Evolutionary conservation across 2,113 vertebrate species (phyloP).

Genomic region (Puffinus mauretanicus): DNA sequence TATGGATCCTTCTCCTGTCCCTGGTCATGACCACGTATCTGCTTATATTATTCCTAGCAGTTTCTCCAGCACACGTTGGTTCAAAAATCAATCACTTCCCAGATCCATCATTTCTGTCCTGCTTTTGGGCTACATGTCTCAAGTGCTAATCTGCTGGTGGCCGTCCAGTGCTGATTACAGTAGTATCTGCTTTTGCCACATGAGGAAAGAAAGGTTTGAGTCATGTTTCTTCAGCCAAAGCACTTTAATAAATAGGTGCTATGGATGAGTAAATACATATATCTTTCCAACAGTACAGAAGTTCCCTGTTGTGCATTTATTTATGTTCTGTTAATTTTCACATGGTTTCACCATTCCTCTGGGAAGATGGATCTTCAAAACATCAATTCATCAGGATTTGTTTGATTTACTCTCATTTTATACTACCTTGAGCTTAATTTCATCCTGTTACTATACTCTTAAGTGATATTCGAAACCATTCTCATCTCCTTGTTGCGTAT

Average conservation of each 20-base stretch:
- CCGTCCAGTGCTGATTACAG: neutral
- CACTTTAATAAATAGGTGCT: neutral
- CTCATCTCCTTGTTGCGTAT: neutral
- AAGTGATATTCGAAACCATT: neutral
- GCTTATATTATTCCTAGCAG: slow-evolving; percentile 30
- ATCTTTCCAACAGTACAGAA: neutral
- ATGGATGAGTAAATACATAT: neutral
- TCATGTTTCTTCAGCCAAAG: neutral
- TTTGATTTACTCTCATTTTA: slow-evolving; percentile 1
- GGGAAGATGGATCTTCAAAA: slow-evolving; percentile 1
- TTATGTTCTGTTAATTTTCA: slow-evolving; percentile 5
- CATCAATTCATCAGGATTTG: neutral
- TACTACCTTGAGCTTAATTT: slow-evolving; percentile 10
- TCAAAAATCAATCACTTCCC: slow-evolving; percentile 40
- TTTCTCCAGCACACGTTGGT: neutral
- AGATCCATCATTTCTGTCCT: neutral
- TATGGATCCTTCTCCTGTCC: neutral
- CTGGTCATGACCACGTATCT: neutral
- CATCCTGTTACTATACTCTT: neutral
- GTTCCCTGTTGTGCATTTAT: neutral
- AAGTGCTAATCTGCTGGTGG: neutral
- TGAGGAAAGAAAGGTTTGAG: neutral
- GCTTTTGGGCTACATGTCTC: neutral
- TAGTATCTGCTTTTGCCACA: neutral
- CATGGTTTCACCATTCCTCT: neutral